A percentile compares a stretch with the other conserved stretches of the same genome.
These are phyloP conservation scores for Gymnocypris eckloni DNA, from an alignment of 2,797 vertebrate genomes.

Conservation along the genomic window DNA sequence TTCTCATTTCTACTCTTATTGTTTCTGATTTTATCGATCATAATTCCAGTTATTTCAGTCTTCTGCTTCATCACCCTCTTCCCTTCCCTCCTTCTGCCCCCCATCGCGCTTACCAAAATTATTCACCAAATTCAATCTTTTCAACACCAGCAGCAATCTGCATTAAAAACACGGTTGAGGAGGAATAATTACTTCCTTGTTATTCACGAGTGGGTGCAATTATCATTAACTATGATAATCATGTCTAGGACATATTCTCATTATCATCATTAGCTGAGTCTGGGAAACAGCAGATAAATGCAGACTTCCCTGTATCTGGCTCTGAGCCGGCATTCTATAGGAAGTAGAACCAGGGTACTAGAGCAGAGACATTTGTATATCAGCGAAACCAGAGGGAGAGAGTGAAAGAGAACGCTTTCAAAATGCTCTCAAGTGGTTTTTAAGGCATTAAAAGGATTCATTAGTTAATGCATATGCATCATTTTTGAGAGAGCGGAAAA, in stretches of 20 bases:
- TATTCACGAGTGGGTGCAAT: slow-evolving; percentile 54
- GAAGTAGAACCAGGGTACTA: slow-evolving; percentile 29
- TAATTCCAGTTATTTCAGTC: slow-evolving; percentile 19
- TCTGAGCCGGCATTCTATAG: slow-evolving; percentile 26
- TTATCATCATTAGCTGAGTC: slow-evolving; percentile 55
- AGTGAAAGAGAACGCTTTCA: neutral
- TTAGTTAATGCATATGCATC: slow-evolving; percentile 9
- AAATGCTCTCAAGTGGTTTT: slow-evolving; percentile 1
- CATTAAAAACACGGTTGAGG: slow-evolving; percentile 54
- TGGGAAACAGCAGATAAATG: slow-evolving; percentile 55
- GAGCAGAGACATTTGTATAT: slow-evolving; percentile 39
- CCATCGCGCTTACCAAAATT: slow-evolving; percentile 16
- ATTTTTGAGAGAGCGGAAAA: neutral
- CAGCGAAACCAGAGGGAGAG: slow-evolving; percentile 13
- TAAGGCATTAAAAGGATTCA: neutral
- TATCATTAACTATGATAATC: slow-evolving; percentile 60
- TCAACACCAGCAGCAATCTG: slow-evolving; percentile 44
- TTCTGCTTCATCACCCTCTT: slow-evolving; percentile 8
- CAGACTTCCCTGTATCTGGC: slow-evolving; percentile 26
- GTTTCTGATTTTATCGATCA: slow-evolving; percentile 27
- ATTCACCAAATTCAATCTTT: slow-evolving; percentile 49
- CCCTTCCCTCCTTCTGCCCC: neutral
- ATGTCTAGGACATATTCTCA: slow-evolving; percentile 59
- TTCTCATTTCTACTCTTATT: slow-evolving; percentile 25
- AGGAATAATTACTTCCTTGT: slow-evolving; percentile 57